Evolutionary conservation across 2,797 vertebrate genomes (phyloP), one percentile per base, ranked within the genome.

Genomic region (Rallus crepitans): DNA sequence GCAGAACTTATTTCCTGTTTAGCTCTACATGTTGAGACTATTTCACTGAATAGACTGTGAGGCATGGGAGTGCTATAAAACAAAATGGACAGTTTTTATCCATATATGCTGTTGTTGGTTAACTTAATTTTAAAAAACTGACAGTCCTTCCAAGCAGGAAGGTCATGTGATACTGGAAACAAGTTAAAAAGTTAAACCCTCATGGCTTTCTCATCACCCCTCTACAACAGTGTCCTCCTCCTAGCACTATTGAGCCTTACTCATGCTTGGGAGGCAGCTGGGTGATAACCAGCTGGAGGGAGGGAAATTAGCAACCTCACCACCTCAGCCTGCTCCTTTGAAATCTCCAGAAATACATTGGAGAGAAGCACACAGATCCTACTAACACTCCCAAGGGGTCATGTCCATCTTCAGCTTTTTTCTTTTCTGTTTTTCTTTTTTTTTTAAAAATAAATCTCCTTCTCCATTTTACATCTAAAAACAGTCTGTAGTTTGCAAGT

Each of bases 31-130:
- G 4, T 45, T 52, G 13, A 42, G 52, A 52, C 8, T 37, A 28
- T 90, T 69, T 31, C 47, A 56, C 9, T 66, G 19, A 47, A 31
- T 27, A 45, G 48, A 24, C 48, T 20, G 4, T 59, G 28, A 15
- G 5, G 3, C 12, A 1, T 2, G 27, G 6, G 5, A 0, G 2
- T 7, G 37, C 8, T 2, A 11, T 39, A 48, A 45, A 9, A 79
- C 87, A 42, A 65, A 81, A 55, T 65, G 5, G 6, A 40, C 13
- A 18, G 0, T 70, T 4, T 72, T 52, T 70, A 56, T 24, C 9
- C 2, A 19, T 28, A n/a, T 25, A 37, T 16, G 5, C 5, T 48
- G 85, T 53, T 45, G 42, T 28, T 59, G 6, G 8, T 63, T 87
- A 63, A 55, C 53, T 76, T 63, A 63, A 52, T 59, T 76, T 63